Evolutionary conservation across 2,797 vertebrate genomes (phyloP), one percentile per base, ranked within the genome.

Genomic region (Cryptoprocta ferox): DNA sequence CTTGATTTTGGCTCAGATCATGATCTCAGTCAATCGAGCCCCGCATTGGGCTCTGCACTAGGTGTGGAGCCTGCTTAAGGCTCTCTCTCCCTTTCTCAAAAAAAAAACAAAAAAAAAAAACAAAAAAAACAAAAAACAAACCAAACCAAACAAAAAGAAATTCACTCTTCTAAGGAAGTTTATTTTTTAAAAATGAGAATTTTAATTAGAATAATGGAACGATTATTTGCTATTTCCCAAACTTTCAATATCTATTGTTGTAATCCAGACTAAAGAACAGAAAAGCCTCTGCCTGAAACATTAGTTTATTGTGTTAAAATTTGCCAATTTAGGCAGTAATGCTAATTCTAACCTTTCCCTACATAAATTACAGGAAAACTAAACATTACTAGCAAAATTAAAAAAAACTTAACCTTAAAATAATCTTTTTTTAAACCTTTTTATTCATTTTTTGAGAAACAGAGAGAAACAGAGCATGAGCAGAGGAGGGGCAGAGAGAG

Each of bases 131-230:
- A 48, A 48, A 48, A 48, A 48, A 48, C 9, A 9, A 48, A 48
- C 5, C 5, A 48, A 16, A 50, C 14, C 13, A 13, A 48, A 48
- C 11, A 50, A 50, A 50, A 50, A 53, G 15, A 53, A 53, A 56
- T 78, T 66, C 53, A 19, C 39, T 82, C 28, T 94, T 48, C 83
- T 83, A 56, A 79, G 37, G 75, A 79, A 76, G 42, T 81, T 82
- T 53, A 28, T 35, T 92, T 92, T 92, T 65, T 53, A 81, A 79
- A 92, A 91, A 53, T 89, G 45, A 85, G 63, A 94, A 86, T 66
- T 95, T 76, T 84, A 75, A 81, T 78, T 45, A 92, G 59, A 66
- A 42, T 68, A 86, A 73, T 19, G n/a, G 32, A 56, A 97, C 35
- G 65, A 83, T 89, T 61, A 76, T 7, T 91, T 42, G 15, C 18